These are phyloP conservation scores for Myzus persicae DNA, from an alignment of 1,140 invertebrate genomes.

Conservation along the genomic window DNA sequence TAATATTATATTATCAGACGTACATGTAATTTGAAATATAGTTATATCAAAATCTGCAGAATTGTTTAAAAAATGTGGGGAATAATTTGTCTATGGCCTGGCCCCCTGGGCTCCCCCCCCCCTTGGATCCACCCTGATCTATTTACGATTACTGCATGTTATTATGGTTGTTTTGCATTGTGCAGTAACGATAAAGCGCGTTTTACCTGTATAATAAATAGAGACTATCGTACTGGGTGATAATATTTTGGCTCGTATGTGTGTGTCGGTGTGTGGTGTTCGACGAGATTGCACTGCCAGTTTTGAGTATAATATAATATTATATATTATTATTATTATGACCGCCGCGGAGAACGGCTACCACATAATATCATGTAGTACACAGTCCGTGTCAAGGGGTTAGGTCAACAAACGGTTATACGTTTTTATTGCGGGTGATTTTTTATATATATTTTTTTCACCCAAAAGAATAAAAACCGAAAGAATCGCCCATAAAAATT, in stretches of 20 bases:
- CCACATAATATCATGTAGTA: neutral
- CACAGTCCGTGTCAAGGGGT: neutral
- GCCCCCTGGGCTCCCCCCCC: no score
- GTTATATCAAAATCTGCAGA: no score
- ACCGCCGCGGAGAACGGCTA: neutral
- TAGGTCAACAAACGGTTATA: neutral
- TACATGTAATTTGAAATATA: no score
- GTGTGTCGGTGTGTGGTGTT: neutral
- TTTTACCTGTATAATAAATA: neutral
- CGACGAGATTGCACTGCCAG: neutral
- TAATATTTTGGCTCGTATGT: no score
- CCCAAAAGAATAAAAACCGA: neutral
- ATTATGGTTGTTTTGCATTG: neutral
- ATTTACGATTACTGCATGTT: no score
- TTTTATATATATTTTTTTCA: slow-evolving; percentile 8
- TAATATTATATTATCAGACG: no score
- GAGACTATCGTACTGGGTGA: neutral
- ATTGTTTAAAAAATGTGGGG: no score
- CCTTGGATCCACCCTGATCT: no score
- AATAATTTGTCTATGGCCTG: no score
- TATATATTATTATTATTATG: neutral
- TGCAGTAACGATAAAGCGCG: neutral
- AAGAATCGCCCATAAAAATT: neutral
- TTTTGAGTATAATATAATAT: neutral
- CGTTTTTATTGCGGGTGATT: slow-evolving; percentile 28